Base-by-base conservation (phyloP, 2,797 vertebrate species). In the Microtus obscurus region DNA sequence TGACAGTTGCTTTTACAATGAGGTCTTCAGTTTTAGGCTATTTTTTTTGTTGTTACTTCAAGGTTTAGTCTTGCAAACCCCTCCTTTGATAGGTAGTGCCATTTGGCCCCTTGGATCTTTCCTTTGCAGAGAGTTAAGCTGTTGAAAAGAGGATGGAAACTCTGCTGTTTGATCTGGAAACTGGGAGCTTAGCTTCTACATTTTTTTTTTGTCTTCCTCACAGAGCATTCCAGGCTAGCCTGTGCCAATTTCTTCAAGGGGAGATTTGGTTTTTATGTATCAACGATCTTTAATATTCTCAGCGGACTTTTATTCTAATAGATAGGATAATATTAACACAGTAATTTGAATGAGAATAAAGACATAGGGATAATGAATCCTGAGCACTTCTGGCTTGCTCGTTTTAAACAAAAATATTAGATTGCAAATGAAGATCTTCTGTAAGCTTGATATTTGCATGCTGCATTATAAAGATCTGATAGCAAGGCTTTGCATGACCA, bases 331-430 rank as follows among this genome's bases (percentile, higher is more conserved):
- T 86, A 63, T 85, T 89, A 91, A 83, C 90, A 92, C 21, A 87
- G 91, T 87, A 61, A 97, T 94, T 85, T 95, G 48, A 95, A 92
- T 85, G 80, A 95, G 48, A 95, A 87, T 92, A 91, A 93, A 97
- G 79, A 67, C 40, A 71, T 37, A 89, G 76, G 61, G 73, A 82
- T 87, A 91, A 90, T 92, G 56, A 94, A 93, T 61, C 65, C n/a
- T 45, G 81, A 87, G 85, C 48, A 14, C 0, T 1, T 91, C 91
- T 92, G 85, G 63, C 25, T 63, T 65, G 40, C n/a, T 94, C 1
- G 95, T 92, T 96, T 95, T 95, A 94, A 90, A 29, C 74, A n/a
- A 95, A 95, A 93, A 89, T 77, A 91, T 12, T 91, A 69, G 11
- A 81, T 97, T 69, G 69, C 16, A 61, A 93, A 93, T 73, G 12